These are phyloP conservation scores for Linepithema humile DNA, from an alignment of 1,140 invertebrate species.

Conservation along the genomic window DNA sequence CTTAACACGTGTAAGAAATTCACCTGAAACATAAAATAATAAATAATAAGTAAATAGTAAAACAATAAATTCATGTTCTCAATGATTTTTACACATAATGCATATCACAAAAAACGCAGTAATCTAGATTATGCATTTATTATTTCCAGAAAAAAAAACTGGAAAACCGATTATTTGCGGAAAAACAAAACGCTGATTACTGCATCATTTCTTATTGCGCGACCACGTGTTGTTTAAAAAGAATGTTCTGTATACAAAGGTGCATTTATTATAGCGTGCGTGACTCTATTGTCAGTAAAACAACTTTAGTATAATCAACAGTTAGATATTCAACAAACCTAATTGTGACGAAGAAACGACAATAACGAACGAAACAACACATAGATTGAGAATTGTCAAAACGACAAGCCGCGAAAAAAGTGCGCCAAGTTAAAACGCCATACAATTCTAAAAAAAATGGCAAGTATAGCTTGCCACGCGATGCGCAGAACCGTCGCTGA, in stretches of 20 bases:
- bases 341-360: neutral
- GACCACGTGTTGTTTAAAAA: no score
- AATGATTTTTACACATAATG: neutral
- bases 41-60: no score
- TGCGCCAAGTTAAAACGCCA: neutral
- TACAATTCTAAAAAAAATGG: neutral
- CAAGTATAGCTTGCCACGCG: conserved; percentile 1
- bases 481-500: conserved; percentile 34
- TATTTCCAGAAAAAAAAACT: neutral
- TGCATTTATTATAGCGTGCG: no score
- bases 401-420: neutral
- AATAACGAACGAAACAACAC: neutral
- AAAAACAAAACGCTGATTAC: neutral
- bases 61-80: neutral
- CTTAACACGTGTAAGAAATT: neutral
- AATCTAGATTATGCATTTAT: neutral
- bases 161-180: neutral
- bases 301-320: neutral
- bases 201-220: neutral
- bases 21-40: conserved; percentile 3
- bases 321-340: neutral
- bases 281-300: no score
- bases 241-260: no score
- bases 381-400: neutral
- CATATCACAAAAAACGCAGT: neutral